A percentile compares a stretch with the other conserved stretches of the same genome.
Conservation (phyloP, 2,888 invertebrate genomes). For the Cantharis rufa region DNA sequence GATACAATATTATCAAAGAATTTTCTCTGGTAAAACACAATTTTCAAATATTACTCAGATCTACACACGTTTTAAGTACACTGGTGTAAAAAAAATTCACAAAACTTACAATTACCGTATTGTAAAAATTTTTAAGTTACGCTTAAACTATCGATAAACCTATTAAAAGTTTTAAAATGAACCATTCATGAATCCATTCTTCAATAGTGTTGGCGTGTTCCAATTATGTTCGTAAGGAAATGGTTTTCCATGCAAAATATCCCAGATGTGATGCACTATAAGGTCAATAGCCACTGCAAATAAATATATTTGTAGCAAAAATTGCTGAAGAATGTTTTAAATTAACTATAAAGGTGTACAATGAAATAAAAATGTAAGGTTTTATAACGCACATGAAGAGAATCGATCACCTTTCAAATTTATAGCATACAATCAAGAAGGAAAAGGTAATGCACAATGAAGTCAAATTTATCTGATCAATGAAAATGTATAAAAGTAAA, state of each 20-base stretch:
- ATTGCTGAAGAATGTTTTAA: constrained; percentile 11
- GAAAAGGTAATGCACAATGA: background rate
- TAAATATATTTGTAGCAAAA: constrained; percentile 49
- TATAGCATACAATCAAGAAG: background rate
- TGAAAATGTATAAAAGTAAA: background rate
- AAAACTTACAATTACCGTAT: background rate
- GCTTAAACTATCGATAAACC: background rate
- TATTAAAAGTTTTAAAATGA: constrained; percentile 19
- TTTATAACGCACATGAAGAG: background rate
- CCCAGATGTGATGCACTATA: constrained; percentile 99
- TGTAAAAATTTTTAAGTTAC: background rate
- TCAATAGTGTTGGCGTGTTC: constrained; percentile 47
- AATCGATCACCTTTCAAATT: background rate
- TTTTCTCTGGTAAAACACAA: background rate
- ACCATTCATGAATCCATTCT: constrained; percentile 25
- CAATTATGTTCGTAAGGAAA: constrained; percentile 56
- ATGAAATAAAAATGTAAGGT: constrained; percentile 2
- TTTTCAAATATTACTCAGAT: background rate
- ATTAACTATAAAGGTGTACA: background rate
- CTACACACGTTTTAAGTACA: constrained; percentile 2
- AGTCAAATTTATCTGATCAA: background rate
- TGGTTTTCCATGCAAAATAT: constrained; percentile 73
- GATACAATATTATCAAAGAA: background rate
- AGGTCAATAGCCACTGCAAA: constrained; percentile 98
- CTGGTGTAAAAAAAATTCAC: background rate